These are phyloP conservation scores for Anoplophora glabripennis DNA, from an alignment of 1,140 invertebrate genomes.

Conservation along the genomic window DNA sequence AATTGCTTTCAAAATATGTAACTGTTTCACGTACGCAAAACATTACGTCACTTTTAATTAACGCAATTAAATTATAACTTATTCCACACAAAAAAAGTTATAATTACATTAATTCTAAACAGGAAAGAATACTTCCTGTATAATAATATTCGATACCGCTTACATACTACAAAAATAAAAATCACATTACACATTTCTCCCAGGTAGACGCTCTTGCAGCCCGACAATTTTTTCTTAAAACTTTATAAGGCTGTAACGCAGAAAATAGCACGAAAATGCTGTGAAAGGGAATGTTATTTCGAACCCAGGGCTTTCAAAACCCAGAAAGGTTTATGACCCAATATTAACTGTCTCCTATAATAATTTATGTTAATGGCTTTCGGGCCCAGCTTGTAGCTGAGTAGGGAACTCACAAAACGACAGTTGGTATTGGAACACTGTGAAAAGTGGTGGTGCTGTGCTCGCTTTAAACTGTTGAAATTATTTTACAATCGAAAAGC, in stretches of 20 bases:
- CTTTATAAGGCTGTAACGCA: not conserved
- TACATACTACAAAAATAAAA: too few species aligned
- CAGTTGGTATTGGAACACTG: constrained; percentile 43
- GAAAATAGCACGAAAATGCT: constrained; percentile 19
- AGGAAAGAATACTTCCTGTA: too few species aligned
- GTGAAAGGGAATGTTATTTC: constrained; percentile 13
- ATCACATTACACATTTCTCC: too few species aligned
- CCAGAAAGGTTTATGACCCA: constrained; percentile 48
- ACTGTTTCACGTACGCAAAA: too few species aligned
- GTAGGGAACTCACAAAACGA: constrained; percentile 28
- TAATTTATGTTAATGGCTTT: constrained; percentile 52
- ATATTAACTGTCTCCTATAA: constrained; percentile 52
- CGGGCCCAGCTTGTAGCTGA: constrained; percentile 21
- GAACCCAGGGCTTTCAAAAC: constrained; percentile 28
- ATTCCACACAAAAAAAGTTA: too few species aligned
- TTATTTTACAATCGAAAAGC: too few species aligned
- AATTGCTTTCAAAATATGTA: too few species aligned
- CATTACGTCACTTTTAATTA: too few species aligned
- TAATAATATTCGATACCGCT: too few species aligned
- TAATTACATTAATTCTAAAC: too few species aligned
- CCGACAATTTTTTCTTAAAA: not conserved
- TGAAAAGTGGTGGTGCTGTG: constrained; percentile 40
- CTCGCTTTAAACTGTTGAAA: not conserved
- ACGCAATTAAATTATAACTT: too few species aligned
- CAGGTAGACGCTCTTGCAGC: not conserved